These are phyloP conservation scores for Nebria brevicollis DNA, from an alignment of 2,888 invertebrate species.

Conservation along the genomic window DNA sequence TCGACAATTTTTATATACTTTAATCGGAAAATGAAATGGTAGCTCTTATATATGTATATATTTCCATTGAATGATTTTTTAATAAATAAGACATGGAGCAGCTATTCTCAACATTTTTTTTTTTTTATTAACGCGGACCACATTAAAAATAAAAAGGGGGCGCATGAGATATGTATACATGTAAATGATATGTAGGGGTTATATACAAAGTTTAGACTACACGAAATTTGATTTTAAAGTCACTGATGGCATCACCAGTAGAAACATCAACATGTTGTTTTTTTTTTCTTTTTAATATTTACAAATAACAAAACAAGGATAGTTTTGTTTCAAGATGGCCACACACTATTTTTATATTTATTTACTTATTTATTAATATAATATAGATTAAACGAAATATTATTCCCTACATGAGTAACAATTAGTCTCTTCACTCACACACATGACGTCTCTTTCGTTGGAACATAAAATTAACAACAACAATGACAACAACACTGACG, in stretches of 20 bases:
- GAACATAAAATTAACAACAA: neutral
- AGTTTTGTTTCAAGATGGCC: neutral
- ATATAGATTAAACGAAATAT: constrained; percentile 6
- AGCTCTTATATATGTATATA: too few species aligned
- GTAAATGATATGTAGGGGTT: neutral
- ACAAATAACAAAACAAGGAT: neutral
- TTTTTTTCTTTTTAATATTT: neutral
- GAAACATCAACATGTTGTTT: neutral
- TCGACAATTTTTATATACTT: too few species aligned
- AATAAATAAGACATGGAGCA: too few species aligned
- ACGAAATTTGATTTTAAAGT: neutral
- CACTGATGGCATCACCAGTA: neutral
- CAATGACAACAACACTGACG: neutral
- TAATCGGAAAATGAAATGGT: too few species aligned
- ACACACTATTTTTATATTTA: neutral
- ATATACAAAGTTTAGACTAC: neutral
- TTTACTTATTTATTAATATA: neutral
- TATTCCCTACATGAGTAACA: neutral
- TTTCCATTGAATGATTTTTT: too few species aligned
- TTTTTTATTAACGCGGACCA: too few species aligned
- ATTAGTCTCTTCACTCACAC: neutral
- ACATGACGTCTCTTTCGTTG: neutral
- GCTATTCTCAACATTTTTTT: too few species aligned
- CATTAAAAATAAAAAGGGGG: neutral
- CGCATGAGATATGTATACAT: neutral